Base-by-base conservation (phyloP, 2,113 vertebrate species). In the Phyllopteryx taeniolatus region DNA sequence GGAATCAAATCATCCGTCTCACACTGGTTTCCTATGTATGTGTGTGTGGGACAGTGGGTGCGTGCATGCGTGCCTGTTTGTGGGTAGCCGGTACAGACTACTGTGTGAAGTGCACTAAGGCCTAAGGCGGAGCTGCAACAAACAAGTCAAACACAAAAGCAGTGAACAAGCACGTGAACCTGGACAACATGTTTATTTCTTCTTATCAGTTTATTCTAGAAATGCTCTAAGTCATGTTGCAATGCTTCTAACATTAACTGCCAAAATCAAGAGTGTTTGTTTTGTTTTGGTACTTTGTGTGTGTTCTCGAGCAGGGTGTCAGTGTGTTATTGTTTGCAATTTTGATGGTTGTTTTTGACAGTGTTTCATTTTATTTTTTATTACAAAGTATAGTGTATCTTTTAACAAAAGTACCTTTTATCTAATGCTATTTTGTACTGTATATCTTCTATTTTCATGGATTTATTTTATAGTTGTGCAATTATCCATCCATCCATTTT, bases 1-100 rank as follows among this genome's bases (percentile, higher is more conserved):
- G 88, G 87, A 89, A 90, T 84, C 67, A 87, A 83, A 85, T 80
- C 74, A 79, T 57, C 54, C 51, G 9, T 79, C 72, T 74, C 72
- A 44, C 46, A 59, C 71, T 83, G 77, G 64, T 70, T 77, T 59
- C 69, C 54, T 72, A 0, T 67, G 5, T 72, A 43, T 75, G 68
- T 68, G 54, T 72, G 59, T 75, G 10, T 71, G 63, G 72, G 71
- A 62, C 51, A 62, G 62, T 72, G 67, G 67, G 57, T 72, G 75
- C 27, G 2, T 72, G 64, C 69, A 62, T 70, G 59, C 71, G 64
- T 68, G 70, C 68, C 66, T 76, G 66, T 72, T 39, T 72, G 43
- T 62, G 39, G 74, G 22, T 61, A 17, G 54, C 42, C 64, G 65
- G 54, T 77, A 31, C 15, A 71, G 75, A 75, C 75, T 73, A 51